phyloP scores from a whole-genome alignment of 2,888 invertebrate genomes.

The Folsomia candida region DNA sequence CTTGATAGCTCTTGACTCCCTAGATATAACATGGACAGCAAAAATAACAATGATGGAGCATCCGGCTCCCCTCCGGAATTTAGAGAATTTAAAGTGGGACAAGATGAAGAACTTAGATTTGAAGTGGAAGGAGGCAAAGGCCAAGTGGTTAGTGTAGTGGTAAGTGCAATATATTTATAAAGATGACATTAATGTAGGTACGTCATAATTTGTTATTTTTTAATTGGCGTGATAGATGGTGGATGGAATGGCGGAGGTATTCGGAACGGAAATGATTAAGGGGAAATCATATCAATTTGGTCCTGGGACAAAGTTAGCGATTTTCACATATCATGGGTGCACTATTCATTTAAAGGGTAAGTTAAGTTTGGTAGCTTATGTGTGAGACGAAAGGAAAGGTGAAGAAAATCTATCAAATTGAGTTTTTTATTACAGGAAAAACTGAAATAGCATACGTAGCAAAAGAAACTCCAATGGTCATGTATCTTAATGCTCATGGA shows the following conservation, averaged over 20 bases:
- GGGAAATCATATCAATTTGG: constrained; percentile 87
- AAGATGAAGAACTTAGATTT: constrained; percentile 87
- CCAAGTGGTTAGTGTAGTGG: constrained; percentile 76
- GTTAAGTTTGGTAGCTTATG: too few species aligned
- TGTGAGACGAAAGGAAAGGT: too few species aligned
- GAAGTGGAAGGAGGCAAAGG: constrained; percentile 81
- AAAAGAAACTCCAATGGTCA: constrained; percentile 93
- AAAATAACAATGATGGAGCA: constrained; percentile 31
- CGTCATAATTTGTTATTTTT: neutral
- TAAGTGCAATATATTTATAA: constrained; percentile 53
- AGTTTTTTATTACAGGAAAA: too few species aligned
- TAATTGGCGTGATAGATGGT: constrained; percentile 77
- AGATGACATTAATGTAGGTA: neutral
- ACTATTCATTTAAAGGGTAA: constrained; percentile 76
- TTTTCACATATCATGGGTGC: constrained; percentile 96
- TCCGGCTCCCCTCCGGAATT: constrained; percentile 27
- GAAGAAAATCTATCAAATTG: too few species aligned
- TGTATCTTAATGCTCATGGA: constrained; percentile 93
- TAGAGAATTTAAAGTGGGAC: constrained; percentile 78
- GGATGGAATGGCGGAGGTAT: constrained; percentile 89
- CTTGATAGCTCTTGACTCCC: neutral
- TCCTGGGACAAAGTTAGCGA: constrained; percentile 88
- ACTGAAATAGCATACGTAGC: constrained; percentile 92
- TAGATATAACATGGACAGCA: constrained; percentile 26
- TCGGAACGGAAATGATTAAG: constrained; percentile 92